These are phyloP conservation scores for Lathronympha strigana DNA, from an alignment of 2,888 invertebrate genomes.

Conservation along the genomic window DNA sequence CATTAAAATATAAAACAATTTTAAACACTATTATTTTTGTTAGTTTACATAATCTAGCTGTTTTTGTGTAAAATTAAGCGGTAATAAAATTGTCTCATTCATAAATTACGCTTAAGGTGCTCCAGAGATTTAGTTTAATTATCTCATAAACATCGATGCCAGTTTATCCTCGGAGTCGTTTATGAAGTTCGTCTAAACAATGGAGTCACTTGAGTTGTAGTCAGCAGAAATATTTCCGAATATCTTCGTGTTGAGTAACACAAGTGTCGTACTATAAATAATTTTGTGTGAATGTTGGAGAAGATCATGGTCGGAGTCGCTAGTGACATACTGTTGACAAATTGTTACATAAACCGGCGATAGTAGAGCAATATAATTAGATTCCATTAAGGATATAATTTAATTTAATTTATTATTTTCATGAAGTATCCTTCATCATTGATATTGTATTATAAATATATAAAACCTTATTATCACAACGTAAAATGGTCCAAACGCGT, in stretches of 20 bases:
- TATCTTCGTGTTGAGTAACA: constrained; percentile 12
- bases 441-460: too few species aligned
- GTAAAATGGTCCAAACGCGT: too few species aligned
- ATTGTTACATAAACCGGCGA: constrained; percentile 3
- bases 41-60: constrained; percentile 17
- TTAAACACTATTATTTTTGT: constrained; percentile 24
- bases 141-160: constrained; percentile 15
- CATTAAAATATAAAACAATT: constrained; percentile 28
- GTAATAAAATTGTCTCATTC: constrained; percentile 19
- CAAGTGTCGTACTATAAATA: constrained; percentile 22
- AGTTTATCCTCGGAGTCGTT: constrained; percentile 14
- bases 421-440: too few species aligned
- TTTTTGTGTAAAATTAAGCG: constrained; percentile 24
- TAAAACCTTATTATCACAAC: too few species aligned
- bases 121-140: constrained; percentile 12
- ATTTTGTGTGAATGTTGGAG: constrained; percentile 18
- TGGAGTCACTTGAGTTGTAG: constrained; percentile 28
- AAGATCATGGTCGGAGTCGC: constrained; percentile 24
- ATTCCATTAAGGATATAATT: neutral
- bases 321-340: constrained; percentile 21
- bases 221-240: constrained; percentile 21
- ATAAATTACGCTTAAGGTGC: constrained; percentile 17
- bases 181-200: constrained; percentile 26
- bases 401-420: neutral
- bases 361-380: neutral